Percentiles rank a stretch among this genome's conserved stretches.
Conservation (phyloP, 2,113 vertebrate species). For the Colaptes auratus region DNA sequence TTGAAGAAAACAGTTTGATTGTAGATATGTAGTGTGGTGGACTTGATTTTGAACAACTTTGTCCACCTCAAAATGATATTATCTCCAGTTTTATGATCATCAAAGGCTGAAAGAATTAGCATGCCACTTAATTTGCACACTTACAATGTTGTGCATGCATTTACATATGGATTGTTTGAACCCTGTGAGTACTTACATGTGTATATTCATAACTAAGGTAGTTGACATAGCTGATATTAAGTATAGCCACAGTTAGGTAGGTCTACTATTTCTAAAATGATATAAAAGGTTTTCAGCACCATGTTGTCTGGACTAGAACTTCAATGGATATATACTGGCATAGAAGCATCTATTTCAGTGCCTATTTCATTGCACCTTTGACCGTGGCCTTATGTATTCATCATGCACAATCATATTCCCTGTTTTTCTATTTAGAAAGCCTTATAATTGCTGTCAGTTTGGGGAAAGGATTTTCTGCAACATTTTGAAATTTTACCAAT, state of each 20-base stretch:
- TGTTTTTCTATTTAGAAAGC: background rate
- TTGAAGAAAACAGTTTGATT: background rate
- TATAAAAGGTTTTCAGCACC: background rate
- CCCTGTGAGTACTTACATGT: background rate
- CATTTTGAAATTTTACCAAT: slow-evolving; percentile 36
- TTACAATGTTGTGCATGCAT: background rate
- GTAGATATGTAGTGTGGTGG: background rate
- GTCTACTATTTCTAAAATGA: background rate
- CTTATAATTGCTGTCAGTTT: background rate
- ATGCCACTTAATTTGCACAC: background rate
- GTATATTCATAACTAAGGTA: background rate
- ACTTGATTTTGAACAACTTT: background rate
- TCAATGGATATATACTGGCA: background rate
- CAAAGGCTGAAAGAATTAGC: background rate
- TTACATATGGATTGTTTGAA: background rate
- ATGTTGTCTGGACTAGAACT: background rate
- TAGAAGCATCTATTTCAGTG: background rate
- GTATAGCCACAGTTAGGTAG: background rate
- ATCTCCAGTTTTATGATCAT: background rate
- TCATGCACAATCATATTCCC: background rate
- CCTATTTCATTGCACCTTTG: background rate
- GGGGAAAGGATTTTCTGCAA: background rate
- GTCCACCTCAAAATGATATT: background rate
- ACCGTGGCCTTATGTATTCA: background rate
- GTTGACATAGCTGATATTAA: background rate